Percentiles rank a stretch among this genome's conserved stretches.
These are phyloP conservation scores for Poeciliopsis presidionis DNA, from an alignment of 2,797 vertebrate genomes.

Conservation along the genomic window DNA sequence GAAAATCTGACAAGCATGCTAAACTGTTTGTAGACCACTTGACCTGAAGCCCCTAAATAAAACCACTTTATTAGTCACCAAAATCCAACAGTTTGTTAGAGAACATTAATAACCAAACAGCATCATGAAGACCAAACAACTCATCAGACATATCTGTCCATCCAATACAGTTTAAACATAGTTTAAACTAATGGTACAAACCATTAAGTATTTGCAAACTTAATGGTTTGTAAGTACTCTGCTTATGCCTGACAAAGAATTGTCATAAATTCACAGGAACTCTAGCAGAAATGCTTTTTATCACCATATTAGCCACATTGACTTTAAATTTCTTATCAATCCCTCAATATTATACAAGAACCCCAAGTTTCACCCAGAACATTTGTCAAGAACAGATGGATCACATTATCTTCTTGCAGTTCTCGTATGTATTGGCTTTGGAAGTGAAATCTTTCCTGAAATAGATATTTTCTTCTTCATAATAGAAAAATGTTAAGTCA, in stretches of 20 bases:
- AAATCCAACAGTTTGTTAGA: background rate
- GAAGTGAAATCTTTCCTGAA: background rate
- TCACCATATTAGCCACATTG: background rate
- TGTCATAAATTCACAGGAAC: background rate
- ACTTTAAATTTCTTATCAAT: background rate
- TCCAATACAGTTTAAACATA: background rate
- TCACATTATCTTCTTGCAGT: background rate
- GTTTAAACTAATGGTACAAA: background rate
- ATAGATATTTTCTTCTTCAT: background rate
- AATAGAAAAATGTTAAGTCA: background rate
- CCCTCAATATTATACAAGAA: background rate
- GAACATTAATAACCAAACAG: background rate
- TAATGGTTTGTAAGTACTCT: background rate
- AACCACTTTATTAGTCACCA: background rate
- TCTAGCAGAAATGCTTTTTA: background rate
- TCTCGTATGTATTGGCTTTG: background rate
- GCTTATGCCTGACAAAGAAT: background rate
- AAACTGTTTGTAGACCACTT: background rate
- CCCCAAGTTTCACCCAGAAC: background rate
- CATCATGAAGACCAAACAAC: background rate
- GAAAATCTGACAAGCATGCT: background rate
- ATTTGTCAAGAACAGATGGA: background rate
- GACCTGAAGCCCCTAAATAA: background rate
- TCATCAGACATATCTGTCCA: background rate
- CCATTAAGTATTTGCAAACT: too few species aligned